Conservation (phyloP, 2,888 invertebrate species). For the Tetranychus piercei region DNA sequence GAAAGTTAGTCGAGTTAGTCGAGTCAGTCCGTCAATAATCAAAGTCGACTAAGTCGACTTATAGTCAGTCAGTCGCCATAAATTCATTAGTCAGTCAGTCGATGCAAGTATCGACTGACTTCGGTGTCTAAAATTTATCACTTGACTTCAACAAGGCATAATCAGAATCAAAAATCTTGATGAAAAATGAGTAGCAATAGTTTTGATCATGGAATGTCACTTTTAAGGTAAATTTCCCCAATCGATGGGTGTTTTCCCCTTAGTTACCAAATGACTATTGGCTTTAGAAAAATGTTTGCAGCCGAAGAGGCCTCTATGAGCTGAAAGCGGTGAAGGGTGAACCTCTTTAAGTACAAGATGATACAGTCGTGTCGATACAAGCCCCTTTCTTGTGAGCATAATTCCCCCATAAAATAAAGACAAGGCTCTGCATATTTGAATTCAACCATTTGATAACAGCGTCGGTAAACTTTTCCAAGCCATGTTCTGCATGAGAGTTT, state of each 20-base stretch:
- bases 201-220: background rate
- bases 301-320: constrained; percentile 41
- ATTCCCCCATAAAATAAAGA: constrained; percentile 45
- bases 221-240: constrained; percentile 33
- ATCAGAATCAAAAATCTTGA: no score
- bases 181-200: background rate
- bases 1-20: no score
- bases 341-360: constrained; percentile 39
- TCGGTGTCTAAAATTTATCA: no score
- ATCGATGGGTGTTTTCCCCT: constrained; percentile 37
- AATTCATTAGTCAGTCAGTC: no score
- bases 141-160: no score
- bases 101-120: no score
- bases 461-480: constrained; percentile 45
- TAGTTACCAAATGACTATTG: constrained; percentile 37
- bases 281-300: constrained; percentile 43
- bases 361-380: constrained; percentile 35
- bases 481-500: constrained; percentile 43
- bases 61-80: no score
- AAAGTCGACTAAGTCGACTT: no score
- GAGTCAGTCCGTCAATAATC: no score
- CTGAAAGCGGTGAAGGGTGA: constrained; percentile 46
- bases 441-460: constrained; percentile 39
- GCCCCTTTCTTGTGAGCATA: constrained; percentile 38
- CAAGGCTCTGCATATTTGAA: constrained; percentile 33